Percentiles rank a stretch among this genome's conserved stretches.
Evolutionary conservation across 2,888 invertebrate species (phyloP).

Genomic region (Platynereis dumerilii): DNA sequence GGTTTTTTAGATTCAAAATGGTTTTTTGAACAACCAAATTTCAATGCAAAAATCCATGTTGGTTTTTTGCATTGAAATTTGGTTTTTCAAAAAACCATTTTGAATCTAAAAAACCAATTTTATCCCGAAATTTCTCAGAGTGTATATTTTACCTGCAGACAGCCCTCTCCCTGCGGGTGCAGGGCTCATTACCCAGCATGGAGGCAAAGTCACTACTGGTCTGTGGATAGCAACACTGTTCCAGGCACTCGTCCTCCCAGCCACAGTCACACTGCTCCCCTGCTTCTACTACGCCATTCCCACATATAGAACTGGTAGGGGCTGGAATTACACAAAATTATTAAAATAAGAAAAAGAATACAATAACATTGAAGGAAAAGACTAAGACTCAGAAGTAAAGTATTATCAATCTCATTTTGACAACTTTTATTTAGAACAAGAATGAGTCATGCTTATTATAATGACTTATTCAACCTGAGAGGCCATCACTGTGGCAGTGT

Average conservation of each 20-base stretch:
- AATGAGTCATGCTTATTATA: too few species aligned
- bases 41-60: too few species aligned
- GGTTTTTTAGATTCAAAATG: too few species aligned
- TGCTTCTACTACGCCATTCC: constrained; percentile 96
- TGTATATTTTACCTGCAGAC: constrained; percentile 45
- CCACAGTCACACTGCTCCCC: constrained; percentile 99
- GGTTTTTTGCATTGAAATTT: too few species aligned
- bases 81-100: too few species aligned
- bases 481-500: too few species aligned
- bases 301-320: constrained; percentile 84
- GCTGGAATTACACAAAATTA: too few species aligned
- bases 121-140: background rate
- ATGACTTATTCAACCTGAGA: too few species aligned
- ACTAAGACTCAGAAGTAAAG: too few species aligned
- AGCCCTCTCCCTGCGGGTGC: constrained; percentile 38
- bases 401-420: background rate
- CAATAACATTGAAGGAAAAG: too few species aligned
- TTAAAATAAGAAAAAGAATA: too few species aligned
- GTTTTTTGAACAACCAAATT: too few species aligned
- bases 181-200: constrained; percentile 36
- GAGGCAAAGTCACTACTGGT: constrained; percentile 25
- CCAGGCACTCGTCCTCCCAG: constrained; percentile 90
- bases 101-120: background rate
- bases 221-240: constrained; percentile 73
- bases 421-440: background rate